A percentile compares a stretch with the other conserved stretches of the same genome.
phyloP scores from a whole-genome alignment of 1,140 invertebrate species.

The Venustaconcha ellipsiformis region DNA sequence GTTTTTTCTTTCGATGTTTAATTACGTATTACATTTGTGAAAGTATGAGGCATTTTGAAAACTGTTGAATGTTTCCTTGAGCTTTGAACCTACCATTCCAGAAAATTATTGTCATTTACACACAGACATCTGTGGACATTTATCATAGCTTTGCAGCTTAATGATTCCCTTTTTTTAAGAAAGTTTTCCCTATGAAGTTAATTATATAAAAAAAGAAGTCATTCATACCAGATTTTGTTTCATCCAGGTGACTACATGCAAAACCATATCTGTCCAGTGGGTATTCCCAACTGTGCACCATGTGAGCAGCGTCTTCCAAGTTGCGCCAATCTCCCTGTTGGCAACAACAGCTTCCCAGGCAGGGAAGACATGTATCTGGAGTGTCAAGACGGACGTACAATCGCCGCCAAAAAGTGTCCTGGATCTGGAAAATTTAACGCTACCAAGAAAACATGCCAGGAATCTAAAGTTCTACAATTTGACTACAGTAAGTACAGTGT shows the following conservation, averaged over 20 bases:
- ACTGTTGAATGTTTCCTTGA: too few species aligned
- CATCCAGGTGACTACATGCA: constrained; percentile 28
- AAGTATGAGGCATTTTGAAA: too few species aligned
- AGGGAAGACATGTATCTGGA: constrained; percentile 26
- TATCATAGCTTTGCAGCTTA: not conserved
- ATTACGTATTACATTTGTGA: too few species aligned
- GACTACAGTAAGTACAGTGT: too few species aligned
- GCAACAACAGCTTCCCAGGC: constrained; percentile 27
- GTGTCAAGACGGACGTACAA: constrained; percentile 25
- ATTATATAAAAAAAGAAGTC: too few species aligned
- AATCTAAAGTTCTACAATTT: too few species aligned
- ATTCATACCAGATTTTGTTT: not conserved
- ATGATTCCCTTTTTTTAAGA: too few species aligned
- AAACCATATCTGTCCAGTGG: constrained; percentile 23
- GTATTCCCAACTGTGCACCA: constrained; percentile 5
- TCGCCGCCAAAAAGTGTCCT: constrained; percentile 23
- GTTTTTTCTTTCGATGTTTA: too few species aligned
- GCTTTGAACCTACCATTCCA: not conserved
- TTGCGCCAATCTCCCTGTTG: constrained; percentile 23
- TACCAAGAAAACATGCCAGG: too few species aligned
- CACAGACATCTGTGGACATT: not conserved
- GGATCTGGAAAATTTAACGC: not conserved
- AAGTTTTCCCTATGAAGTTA: too few species aligned
- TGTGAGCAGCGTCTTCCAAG: constrained; percentile 26
- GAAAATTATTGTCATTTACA: not conserved